phyloP scores from a whole-genome alignment of 2,888 invertebrate species.

The Temnothorax rugatulus region DNA sequence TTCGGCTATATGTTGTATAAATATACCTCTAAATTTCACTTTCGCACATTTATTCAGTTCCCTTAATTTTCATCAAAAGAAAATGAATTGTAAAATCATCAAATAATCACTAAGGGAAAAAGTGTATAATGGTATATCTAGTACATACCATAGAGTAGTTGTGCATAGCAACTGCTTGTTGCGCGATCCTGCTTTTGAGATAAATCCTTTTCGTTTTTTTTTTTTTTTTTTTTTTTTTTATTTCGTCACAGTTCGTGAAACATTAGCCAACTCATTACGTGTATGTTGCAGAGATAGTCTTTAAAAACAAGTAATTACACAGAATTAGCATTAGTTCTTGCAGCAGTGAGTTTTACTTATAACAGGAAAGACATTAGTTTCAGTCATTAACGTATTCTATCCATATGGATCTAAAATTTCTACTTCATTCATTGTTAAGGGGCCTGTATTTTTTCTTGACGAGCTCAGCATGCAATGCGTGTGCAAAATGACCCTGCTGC shows the following conservation, averaged over 20 bases:
- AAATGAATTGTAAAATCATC: background rate
- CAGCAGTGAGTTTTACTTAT: conserved; percentile 47
- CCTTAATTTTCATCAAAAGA: background rate
- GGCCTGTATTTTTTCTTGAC: background rate
- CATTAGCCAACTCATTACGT: conserved; percentile 49
- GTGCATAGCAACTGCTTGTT: conserved; percentile 23
- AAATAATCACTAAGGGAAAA: background rate
- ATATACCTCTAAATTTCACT: too few species aligned
- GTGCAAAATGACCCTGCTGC: conserved; percentile 7
- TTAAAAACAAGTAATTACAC: conserved; percentile 42
- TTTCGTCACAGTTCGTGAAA: conserved; percentile 57
- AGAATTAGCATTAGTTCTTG: conserved; percentile 54
- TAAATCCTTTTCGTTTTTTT: conserved; percentile 26
- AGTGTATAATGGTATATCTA: background rate
- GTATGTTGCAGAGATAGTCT: conserved; percentile 40
- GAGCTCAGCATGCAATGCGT: conserved; percentile 32
- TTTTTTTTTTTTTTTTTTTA: conserved; percentile 37
- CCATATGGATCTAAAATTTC: conserved; percentile 46
- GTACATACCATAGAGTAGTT: too few species aligned
- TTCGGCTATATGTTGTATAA: too few species aligned
- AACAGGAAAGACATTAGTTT: conserved; percentile 48
- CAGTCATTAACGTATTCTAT: conserved; percentile 51
- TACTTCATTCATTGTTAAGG: conserved; percentile 49
- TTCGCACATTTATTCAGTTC: too few species aligned
- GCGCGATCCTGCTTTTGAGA: conserved; percentile 41